A percentile compares a stretch with the other conserved stretches of the same genome.
phyloP scores from a whole-genome alignment of 2,888 invertebrate genomes.

The Frankliniella intonsa region DNA sequence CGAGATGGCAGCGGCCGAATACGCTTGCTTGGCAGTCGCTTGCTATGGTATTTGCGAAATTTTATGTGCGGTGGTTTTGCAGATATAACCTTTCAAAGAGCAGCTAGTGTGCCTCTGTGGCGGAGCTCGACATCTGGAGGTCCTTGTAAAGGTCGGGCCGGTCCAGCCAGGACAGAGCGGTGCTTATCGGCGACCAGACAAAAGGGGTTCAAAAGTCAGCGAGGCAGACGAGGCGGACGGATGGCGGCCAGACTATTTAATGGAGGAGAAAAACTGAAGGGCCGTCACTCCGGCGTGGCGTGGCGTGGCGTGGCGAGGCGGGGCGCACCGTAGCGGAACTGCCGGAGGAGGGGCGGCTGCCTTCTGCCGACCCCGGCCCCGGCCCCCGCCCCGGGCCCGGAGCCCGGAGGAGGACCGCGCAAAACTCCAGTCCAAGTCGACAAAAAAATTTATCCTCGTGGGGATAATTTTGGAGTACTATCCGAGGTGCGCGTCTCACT shows the following conservation, averaged over 20 bases:
- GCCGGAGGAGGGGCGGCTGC: not conserved
- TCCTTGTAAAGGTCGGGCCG: not conserved
- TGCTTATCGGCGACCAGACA: not conserved
- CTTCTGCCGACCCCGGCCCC: not conserved
- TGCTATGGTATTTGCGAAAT: no score
- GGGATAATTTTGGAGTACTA: no score
- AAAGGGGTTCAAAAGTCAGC: not conserved
- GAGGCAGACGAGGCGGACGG: not conserved
- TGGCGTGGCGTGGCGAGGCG: not conserved
- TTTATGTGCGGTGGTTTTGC: no score
- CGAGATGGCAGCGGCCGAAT: no score
- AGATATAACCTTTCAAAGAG: no score
- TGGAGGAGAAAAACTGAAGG: constrained; percentile 16
- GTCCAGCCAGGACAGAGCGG: not conserved
- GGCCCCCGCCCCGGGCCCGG: no score
- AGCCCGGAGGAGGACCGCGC: not conserved
- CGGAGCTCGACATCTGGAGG: no score
- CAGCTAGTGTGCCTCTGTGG: no score
- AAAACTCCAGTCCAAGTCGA: no score
- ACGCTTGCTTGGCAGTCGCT: no score
- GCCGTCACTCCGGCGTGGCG: not conserved
- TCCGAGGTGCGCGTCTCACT: not conserved
- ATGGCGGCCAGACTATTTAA: constrained; percentile 23
- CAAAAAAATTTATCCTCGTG: no score
- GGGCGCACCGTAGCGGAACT: not conserved